Evolutionary conservation across 2,797 vertebrate species (phyloP).

Genomic region (Poeciliopsis infans): DNA sequence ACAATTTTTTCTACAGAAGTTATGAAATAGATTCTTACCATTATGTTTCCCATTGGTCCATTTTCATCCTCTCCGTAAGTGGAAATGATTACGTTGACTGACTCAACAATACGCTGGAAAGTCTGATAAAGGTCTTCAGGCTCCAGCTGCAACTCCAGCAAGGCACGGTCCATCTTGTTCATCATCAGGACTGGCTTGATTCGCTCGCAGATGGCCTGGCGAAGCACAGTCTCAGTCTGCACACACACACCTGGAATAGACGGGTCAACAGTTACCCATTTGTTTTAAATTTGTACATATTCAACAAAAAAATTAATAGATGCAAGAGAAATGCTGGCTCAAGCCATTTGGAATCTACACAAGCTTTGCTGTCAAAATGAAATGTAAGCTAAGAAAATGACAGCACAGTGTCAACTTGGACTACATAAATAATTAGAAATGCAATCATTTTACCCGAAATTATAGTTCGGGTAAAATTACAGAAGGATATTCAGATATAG

Average conservation of each 20-base stretch:
- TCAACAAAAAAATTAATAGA: not conserved
- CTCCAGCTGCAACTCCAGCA: constrained; percentile 92
- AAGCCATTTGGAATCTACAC: not conserved
- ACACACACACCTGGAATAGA: constrained; percentile 87
- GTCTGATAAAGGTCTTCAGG: constrained; percentile 93
- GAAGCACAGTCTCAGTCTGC: constrained; percentile 95
- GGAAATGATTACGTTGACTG: constrained; percentile 93
- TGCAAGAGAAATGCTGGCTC: not conserved
- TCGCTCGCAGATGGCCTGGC: constrained; percentile 93
- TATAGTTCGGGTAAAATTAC: not conserved
- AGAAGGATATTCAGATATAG: not conserved
- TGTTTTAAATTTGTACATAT: not conserved
- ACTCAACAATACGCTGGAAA: constrained; percentile 96
- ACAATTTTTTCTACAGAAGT: not conserved
- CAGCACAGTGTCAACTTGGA: not conserved
- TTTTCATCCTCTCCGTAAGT: constrained; percentile 92
- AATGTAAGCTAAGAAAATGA: not conserved
- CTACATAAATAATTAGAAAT: not conserved
- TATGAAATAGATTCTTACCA: constrained; percentile 75
- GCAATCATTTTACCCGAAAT: not conserved
- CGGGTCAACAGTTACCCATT: not conserved
- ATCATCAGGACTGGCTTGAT: constrained; percentile 98
- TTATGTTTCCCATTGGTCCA: constrained; percentile 93
- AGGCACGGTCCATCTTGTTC: constrained; percentile 97
- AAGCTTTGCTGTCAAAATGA: not conserved